These are phyloP conservation scores for Melinopterus prodromus DNA, from an alignment of 2,888 invertebrate genomes.

Conservation along the genomic window DNA sequence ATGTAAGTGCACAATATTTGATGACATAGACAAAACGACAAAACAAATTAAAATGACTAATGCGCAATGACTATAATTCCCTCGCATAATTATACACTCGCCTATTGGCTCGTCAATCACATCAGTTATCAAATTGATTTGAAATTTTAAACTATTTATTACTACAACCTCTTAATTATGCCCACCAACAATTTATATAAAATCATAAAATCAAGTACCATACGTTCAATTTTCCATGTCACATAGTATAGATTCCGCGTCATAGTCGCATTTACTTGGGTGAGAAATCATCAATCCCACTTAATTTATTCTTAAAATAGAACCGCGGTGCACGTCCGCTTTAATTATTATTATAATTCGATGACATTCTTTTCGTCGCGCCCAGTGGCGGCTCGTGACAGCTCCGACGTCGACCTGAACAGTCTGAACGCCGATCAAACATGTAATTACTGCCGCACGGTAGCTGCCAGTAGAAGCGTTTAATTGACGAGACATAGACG, in stretches of 20 bases:
- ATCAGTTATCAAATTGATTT: too few relatives aligned
- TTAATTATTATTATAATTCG: constrained; percentile 39
- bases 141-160: too few relatives aligned
- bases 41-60: too few relatives aligned
- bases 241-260: background rate
- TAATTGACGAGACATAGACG: constrained; percentile 6
- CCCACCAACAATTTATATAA: too few relatives aligned
- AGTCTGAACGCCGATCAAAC: constrained; percentile 13
- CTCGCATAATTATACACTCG: too few relatives aligned
- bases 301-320: constrained; percentile 25
- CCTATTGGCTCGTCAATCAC: too few relatives aligned
- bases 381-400: constrained; percentile 16
- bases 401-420: constrained; percentile 13
- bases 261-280: background rate
- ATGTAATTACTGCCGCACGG: constrained; percentile 18
- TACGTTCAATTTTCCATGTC: too few relatives aligned
- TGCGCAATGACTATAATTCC: too few relatives aligned
- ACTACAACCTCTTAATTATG: too few relatives aligned
- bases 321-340: constrained; percentile 12
- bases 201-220: too few relatives aligned
- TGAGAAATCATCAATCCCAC: constrained; percentile 15
- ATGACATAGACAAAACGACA: too few relatives aligned
- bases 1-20: too few relatives aligned
- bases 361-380: constrained; percentile 37
- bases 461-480: background rate